phyloP scores from a whole-genome alignment of 2,113 vertebrate genomes.

The Percina caprodes region DNA sequence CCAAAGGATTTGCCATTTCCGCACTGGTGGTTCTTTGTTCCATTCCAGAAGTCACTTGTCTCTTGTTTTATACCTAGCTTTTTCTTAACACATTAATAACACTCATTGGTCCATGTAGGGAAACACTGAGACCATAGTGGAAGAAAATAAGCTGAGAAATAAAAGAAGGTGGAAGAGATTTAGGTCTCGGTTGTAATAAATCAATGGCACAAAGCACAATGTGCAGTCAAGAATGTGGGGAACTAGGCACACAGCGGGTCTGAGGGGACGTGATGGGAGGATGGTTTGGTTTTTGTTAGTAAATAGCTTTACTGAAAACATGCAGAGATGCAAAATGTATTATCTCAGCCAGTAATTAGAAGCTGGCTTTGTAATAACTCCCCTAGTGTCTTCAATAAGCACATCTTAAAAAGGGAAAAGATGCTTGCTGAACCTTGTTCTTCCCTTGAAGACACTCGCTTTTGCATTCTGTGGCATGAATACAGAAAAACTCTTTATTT shows the following conservation, averaged over 20 bases:
- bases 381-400: background rate
- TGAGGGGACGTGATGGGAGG: background rate
- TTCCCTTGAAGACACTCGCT: no score
- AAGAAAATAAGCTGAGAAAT: background rate
- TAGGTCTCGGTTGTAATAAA: background rate
- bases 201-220: background rate
- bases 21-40: background rate
- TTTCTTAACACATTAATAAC: background rate
- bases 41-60: background rate
- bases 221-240: background rate
- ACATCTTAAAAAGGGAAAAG: background rate
- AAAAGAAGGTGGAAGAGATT: background rate
- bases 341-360: background rate
- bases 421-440: background rate
- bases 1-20: slow-evolving; percentile 12
- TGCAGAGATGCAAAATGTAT: background rate
- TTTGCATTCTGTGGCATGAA: background rate
- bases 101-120: background rate
- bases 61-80: background rate
- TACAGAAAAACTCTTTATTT: background rate
- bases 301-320: background rate
- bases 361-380: background rate
- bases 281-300: background rate
- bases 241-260: background rate
- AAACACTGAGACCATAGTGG: background rate